Conservation (phyloP, 2,113 vertebrate species). For the Ammodytes marinus region DNA sequence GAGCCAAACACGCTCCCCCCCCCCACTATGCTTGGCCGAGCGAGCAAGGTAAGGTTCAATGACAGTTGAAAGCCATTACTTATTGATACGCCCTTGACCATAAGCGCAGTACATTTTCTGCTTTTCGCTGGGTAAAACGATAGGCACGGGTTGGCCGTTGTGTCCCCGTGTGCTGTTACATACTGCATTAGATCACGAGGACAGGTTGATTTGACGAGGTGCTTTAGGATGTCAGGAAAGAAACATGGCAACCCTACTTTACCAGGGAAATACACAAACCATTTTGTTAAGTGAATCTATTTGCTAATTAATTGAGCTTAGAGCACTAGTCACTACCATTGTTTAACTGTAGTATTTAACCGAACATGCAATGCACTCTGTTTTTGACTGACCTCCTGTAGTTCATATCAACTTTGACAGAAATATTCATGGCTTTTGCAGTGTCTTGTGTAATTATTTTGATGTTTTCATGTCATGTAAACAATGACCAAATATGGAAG, state of each 20-base stretch:
- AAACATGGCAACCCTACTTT: constrained; percentile 59
- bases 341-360: constrained; percentile 1
- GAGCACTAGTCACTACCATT: constrained; percentile 2
- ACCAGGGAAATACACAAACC: constrained; percentile 31
- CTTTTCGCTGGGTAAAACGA: constrained; percentile 46
- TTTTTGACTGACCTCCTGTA: background rate
- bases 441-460: background rate
- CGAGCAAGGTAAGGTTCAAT: constrained; percentile 37
- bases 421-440: background rate
- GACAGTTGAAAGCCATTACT: constrained; percentile 62
- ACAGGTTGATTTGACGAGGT: constrained; percentile 41
- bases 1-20: constrained; percentile 18
- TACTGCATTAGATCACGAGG: constrained; percentile 44
- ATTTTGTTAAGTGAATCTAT: constrained; percentile 58
- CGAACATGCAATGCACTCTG: constrained; percentile 21
- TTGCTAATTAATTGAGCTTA: constrained; percentile 55
- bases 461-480: background rate
- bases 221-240: constrained; percentile 50
- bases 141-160: constrained; percentile 22
- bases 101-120: constrained; percentile 40
- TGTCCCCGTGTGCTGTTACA: constrained; percentile 24
- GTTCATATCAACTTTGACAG: background rate
- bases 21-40: background rate
- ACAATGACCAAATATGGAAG: background rate
- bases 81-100: constrained; percentile 66